Percentiles rank a stretch among this genome's conserved stretches.
Evolutionary conservation across 2,888 invertebrate genomes (phyloP).

Genomic region (Aproaerema taeniolella): DNA sequence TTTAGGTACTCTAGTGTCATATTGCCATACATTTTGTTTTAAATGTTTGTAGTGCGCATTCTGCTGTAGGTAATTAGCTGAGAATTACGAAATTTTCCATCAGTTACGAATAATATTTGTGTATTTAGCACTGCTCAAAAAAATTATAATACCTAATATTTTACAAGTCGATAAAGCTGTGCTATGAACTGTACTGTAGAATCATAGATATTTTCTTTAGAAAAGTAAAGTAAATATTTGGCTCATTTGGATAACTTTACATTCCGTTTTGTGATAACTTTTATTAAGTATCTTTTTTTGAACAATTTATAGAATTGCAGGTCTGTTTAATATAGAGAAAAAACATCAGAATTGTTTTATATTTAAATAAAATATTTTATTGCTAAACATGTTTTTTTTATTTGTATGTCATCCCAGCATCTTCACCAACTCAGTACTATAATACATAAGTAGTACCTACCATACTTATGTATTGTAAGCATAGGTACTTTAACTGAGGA

Average conservation of each 20-base stretch:
- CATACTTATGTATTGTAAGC: too few species aligned
- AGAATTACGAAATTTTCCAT: neutral
- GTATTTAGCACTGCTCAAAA: too few species aligned
- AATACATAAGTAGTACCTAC: too few species aligned
- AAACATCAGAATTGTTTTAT: conserved; percentile 55
- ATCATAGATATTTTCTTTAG: too few species aligned
- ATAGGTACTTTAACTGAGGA: too few species aligned
- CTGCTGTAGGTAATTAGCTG: conserved; percentile 14
- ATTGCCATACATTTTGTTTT: conserved; percentile 50
- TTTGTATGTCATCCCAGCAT: neutral
- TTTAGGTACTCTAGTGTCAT: conserved; percentile 54
- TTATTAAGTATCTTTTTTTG: too few species aligned
- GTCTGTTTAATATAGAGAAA: conserved; percentile 37
- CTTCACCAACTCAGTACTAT: too few species aligned
- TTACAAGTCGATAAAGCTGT: conserved; percentile 19
- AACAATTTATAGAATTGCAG: too few species aligned
- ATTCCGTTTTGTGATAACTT: conserved; percentile 38
- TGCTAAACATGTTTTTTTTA: conserved; percentile 37
- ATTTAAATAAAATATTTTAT: conserved; percentile 70
- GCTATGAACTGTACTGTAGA: conserved; percentile 6
- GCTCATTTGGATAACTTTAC: conserved; percentile 30
- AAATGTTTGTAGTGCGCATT: conserved; percentile 18
- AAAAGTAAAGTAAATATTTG: too few species aligned
- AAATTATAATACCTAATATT: conserved; percentile 19
- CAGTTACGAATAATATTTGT: too few species aligned